phyloP scores from a whole-genome alignment of 1,140 invertebrate species.

The Bombus sibiricus region DNA sequence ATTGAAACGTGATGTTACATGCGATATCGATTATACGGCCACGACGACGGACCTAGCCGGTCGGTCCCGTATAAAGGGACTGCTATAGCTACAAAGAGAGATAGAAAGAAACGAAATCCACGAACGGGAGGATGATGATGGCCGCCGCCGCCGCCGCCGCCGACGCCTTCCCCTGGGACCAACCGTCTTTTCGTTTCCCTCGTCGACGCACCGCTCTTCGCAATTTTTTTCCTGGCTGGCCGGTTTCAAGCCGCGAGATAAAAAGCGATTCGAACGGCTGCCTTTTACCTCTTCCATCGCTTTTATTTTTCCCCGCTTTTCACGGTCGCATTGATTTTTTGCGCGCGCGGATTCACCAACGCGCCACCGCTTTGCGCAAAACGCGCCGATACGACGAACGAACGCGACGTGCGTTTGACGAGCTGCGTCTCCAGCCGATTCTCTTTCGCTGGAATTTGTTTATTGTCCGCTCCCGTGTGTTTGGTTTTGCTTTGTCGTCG shows the following conservation, averaged over 20 bases:
- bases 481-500: not conserved
- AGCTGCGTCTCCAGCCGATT: not conserved
- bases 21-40: constrained; percentile 47
- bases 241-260: constrained; percentile 18
- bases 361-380: not conserved
- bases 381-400: not conserved
- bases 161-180: constrained; percentile 2
- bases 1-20: constrained; percentile 53
- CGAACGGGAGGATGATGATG: not conserved
- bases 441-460: not conserved
- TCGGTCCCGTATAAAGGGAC: not conserved
- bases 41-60: not conserved
- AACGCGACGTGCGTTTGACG: not conserved
- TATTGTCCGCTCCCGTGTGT: not conserved
- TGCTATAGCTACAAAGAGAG: too few relatives aligned
- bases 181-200: constrained; percentile 42
- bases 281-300: not conserved
- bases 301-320: not conserved
- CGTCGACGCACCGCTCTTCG: constrained; percentile 5
- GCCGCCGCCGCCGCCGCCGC: too few relatives aligned
- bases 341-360: not conserved
- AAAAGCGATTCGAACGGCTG: constrained; percentile 21
- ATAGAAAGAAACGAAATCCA: not conserved
- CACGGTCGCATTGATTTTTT: constrained; percentile 32
- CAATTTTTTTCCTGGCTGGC: not conserved